A percentile compares a stretch with the other conserved stretches of the same genome.
phyloP scores from a whole-genome alignment of 2,888 invertebrate species.

The Exocentrus adspersus region DNA sequence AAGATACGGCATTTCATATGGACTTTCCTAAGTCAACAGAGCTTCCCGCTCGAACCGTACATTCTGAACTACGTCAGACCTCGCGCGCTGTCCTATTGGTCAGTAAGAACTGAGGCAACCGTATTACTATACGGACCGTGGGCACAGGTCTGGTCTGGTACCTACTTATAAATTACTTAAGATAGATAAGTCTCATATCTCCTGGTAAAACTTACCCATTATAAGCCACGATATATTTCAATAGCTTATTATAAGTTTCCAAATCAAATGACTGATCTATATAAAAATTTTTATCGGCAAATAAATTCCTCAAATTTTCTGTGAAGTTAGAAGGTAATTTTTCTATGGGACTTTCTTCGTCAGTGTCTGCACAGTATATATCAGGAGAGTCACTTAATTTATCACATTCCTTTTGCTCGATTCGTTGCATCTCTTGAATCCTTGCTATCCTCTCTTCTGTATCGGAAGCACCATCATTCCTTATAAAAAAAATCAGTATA shows the following conservation, averaged over 20 bases:
- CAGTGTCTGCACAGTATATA: constrained; percentile 58
- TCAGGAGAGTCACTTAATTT: constrained; percentile 42
- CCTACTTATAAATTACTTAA: too few relatives aligned
- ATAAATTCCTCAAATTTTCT: constrained; percentile 63
- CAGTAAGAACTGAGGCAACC: too few relatives aligned
- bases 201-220: constrained; percentile 66
- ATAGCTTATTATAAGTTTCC: constrained; percentile 56
- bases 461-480: constrained; percentile 62
- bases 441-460: constrained; percentile 71
- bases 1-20: too few relatives aligned
- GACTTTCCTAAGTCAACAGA: too few relatives aligned
- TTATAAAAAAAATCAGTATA: constrained; percentile 31
- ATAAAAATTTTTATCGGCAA: constrained; percentile 65
- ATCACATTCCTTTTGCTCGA: constrained; percentile 30
- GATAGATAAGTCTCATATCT: too few relatives aligned
- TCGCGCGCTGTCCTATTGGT: too few relatives aligned
- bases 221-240: constrained; percentile 71
- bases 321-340: constrained; percentile 29
- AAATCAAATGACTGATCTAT: constrained; percentile 61
- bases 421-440: constrained; percentile 44
- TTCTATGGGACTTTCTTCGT: constrained; percentile 47
- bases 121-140: too few relatives aligned
- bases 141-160: too few relatives aligned
- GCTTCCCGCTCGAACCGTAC: too few relatives aligned
- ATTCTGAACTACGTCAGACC: too few relatives aligned